phyloP scores from a whole-genome alignment of 2,113 vertebrate species.

The Sakesphorus luctuosus region DNA sequence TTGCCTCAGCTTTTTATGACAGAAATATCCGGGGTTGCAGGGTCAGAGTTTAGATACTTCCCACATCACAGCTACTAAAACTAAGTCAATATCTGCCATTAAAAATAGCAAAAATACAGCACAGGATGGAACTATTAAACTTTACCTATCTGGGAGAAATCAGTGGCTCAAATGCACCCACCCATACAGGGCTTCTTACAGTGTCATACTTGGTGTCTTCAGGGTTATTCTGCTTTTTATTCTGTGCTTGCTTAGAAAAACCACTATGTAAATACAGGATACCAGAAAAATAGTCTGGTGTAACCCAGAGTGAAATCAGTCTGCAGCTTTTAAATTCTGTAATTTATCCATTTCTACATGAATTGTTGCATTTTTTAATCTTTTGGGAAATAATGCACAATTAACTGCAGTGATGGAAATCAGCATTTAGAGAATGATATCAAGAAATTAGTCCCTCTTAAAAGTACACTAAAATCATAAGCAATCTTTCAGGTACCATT shows the following conservation, averaged over 20 bases:
- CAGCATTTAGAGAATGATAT: not conserved
- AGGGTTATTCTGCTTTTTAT: not conserved
- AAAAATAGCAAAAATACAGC: not conserved
- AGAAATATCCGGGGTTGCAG: not conserved
- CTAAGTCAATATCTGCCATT: not conserved
- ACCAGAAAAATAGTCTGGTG: not conserved
- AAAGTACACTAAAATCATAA: constrained; percentile 1
- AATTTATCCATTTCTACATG: not conserved
- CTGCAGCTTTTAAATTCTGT: not conserved
- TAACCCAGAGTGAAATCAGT: not conserved
- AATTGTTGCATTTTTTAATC: not conserved
- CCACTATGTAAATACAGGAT: not conserved
- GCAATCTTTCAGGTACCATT: not conserved
- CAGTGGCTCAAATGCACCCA: not conserved
- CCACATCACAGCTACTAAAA: not conserved
- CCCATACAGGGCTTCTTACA: accelerated
- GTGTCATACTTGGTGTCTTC: not conserved
- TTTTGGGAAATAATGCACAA: not conserved
- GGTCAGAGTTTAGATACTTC: not conserved
- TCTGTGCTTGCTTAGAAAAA: not conserved
- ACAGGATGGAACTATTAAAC: not conserved
- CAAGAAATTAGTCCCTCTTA: not conserved
- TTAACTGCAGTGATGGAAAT: not conserved
- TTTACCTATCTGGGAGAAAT: not conserved
- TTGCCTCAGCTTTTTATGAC: not conserved